Conservation (phyloP, 2,113 vertebrate species). For the Oryzias javanicus region DNA sequence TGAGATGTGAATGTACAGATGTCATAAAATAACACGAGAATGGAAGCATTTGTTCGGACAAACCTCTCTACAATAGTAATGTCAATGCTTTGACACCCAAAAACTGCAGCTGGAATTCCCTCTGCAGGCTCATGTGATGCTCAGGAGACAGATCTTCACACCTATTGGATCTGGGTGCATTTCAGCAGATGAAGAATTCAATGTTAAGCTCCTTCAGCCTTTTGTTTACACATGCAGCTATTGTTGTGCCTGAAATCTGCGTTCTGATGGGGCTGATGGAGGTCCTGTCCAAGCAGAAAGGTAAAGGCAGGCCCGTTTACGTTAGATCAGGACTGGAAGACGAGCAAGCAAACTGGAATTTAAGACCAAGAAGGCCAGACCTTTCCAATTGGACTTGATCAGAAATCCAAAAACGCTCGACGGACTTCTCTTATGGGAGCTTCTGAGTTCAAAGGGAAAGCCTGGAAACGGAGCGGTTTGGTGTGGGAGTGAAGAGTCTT, state of each 20-base stretch:
- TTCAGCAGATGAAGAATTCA: constrained; percentile 54
- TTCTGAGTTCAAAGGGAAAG: constrained; percentile 8
- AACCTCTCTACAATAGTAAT: constrained; percentile 40
- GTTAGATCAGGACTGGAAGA: no score
- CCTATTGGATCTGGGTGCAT: constrained; percentile 55
- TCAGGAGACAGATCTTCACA: constrained; percentile 66
- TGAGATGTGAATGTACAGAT: constrained; percentile 44
- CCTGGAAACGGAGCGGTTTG: constrained; percentile 41
- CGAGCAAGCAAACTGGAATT: no score
- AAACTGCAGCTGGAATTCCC: constrained; percentile 55
- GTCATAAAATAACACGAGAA: constrained; percentile 36
- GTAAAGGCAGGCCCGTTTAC: constrained; percentile 7
- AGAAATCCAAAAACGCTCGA: no score
- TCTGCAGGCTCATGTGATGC: constrained; percentile 39
- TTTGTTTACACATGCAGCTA: constrained; percentile 61
- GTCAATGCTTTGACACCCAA: constrained; percentile 53
- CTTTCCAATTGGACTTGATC: no score
- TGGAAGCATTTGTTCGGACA: constrained; percentile 50
- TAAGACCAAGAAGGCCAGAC: no score
- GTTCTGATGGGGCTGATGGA: constrained; percentile 46
- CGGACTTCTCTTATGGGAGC: no score
- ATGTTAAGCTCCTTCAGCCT: constrained; percentile 51
- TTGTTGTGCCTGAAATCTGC: constrained; percentile 57
- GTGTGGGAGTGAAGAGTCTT: constrained; percentile 14
- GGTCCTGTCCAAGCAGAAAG: constrained; percentile 55